Base-by-base conservation (phyloP, 2,888 invertebrate species). In the Syrphus vitripennis region DNA sequence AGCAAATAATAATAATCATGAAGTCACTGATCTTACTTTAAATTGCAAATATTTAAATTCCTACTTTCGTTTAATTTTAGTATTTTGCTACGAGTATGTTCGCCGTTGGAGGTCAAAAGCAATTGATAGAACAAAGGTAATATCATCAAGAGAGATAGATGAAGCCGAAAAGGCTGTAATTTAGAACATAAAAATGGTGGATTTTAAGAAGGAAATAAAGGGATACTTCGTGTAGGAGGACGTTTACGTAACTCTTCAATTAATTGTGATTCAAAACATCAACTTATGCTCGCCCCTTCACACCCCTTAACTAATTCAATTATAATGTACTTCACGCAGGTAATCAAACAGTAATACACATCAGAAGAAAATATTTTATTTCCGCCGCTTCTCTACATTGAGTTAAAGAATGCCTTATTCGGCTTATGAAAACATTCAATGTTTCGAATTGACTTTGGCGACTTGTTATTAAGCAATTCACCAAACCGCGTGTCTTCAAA, bases 11-110 rank as follows among this genome's bases (percentile, higher is more conserved):
- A 14, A 31, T 16, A 31, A 48, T 48, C 19, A 16, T 26, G 53
- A 53, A 26, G 19, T 53, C 24, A 26, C 26, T 26, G 53, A 26
- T n/a, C 24, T 53, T 24, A 53, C 53, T 14, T 53, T 26, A 53
- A 53, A 53, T 26, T 53, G 26, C n/a, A 53, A 53, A 53, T 53
- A 12, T 53, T 53, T 53, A 53, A 53, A 53, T 53, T 53, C 53
- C 10, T 53, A 26, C 53, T 53, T 53, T 53, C 26, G n/a, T 53
- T 53, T 53, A n/a, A 53, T 53, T 53, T 53, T 53, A 53, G 53
- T 53, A 12, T 50, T 50, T 50, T 50, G 50, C 14, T n/a, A n/a
- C n/a, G n/a, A n/a, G n/a, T 50, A 50, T 24, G 19, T 50, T 19
- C 50, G 50, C 24, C 50, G 50, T 21, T 50, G 50, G 24, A 50